These are phyloP conservation scores for Eilema griseolum DNA, from an alignment of 2,888 invertebrate species.

Conservation along the genomic window DNA sequence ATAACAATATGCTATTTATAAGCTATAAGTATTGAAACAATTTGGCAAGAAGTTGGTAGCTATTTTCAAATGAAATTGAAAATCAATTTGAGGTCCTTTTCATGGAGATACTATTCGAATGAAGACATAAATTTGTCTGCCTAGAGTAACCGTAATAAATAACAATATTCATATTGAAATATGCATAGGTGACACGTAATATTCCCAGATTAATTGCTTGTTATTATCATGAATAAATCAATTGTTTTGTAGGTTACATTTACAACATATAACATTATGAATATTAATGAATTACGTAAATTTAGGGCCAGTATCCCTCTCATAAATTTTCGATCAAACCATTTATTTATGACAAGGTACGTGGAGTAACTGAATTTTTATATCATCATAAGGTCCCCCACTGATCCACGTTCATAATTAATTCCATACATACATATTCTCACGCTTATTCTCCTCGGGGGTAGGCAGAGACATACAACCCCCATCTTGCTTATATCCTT, in stretches of 20 bases:
- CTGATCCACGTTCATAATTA: too few species aligned
- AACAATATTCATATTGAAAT: not conserved
- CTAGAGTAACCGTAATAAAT: not conserved
- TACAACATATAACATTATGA: not conserved
- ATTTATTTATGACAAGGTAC: not conserved
- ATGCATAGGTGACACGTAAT: not conserved
- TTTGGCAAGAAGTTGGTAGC: too few species aligned
- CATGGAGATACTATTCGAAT: not conserved
- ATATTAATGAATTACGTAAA: not conserved
- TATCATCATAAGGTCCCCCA: too few species aligned
- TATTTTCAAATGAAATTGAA: not conserved
- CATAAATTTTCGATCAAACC: not conserved
- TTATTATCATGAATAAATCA: not conserved
- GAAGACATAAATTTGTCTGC: not conserved
- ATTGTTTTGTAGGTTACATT: not conserved
- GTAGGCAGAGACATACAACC: too few species aligned
- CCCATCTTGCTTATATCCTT: too few species aligned
- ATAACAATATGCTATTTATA: too few species aligned
- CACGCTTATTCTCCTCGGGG: too few species aligned
- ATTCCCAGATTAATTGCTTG: not conserved
- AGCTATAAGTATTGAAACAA: too few species aligned
- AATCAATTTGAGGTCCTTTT: not conserved
- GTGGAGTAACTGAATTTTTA: not conserved
- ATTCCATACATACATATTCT: too few species aligned
- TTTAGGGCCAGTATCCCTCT: not conserved